phyloP scores from a whole-genome alignment of 2,888 invertebrate species.

The Oscheius sp. region DNA sequence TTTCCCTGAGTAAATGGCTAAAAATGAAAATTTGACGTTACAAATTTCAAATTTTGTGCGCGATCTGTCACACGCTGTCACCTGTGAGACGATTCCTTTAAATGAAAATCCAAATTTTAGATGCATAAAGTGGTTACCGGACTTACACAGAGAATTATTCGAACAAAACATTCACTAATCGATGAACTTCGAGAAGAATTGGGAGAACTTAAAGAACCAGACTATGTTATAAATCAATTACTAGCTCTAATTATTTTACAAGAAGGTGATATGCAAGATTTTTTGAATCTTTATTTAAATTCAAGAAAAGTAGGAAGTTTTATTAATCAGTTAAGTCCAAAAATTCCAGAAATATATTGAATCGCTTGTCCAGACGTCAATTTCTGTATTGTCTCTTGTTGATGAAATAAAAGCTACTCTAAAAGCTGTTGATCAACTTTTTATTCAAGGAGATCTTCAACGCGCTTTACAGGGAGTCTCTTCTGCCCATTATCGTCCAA shows the following conservation, averaged over 20 bases:
- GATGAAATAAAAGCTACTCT: slow-evolving; percentile 53
- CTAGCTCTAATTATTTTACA: slow-evolving; percentile 60
- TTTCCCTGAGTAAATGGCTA: too few relatives aligned
- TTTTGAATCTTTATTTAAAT: slow-evolving; percentile 63
- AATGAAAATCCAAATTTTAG: slow-evolving; percentile 23
- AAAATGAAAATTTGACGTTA: too few relatives aligned
- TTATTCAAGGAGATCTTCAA: slow-evolving; percentile 53
- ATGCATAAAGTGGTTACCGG: slow-evolving; percentile 46
- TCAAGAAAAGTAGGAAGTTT: slow-evolving; percentile 54
- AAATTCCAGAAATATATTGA: slow-evolving; percentile 39
- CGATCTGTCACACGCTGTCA: too few relatives aligned
- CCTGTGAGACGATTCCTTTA: too few relatives aligned
- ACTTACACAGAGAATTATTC: slow-evolving; percentile 43
- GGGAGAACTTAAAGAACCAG: slow-evolving; percentile 49
- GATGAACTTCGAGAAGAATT: slow-evolving; percentile 40
- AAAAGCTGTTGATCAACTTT: slow-evolving; percentile 50
- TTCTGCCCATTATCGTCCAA: slow-evolving; percentile 48
- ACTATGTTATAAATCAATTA: slow-evolving; percentile 66
- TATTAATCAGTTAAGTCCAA: background rate
- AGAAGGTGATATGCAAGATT: slow-evolving; percentile 54
- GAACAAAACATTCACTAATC: slow-evolving; percentile 35
- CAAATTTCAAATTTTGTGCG: too few relatives aligned
- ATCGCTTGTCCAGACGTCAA: slow-evolving; percentile 45
- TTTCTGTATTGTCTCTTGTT: slow-evolving; percentile 53
- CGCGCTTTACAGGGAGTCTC: slow-evolving; percentile 52